Evolutionary conservation across 1,140 invertebrate genomes (phyloP).

Genomic region (Mesaphorura yosii): DNA sequence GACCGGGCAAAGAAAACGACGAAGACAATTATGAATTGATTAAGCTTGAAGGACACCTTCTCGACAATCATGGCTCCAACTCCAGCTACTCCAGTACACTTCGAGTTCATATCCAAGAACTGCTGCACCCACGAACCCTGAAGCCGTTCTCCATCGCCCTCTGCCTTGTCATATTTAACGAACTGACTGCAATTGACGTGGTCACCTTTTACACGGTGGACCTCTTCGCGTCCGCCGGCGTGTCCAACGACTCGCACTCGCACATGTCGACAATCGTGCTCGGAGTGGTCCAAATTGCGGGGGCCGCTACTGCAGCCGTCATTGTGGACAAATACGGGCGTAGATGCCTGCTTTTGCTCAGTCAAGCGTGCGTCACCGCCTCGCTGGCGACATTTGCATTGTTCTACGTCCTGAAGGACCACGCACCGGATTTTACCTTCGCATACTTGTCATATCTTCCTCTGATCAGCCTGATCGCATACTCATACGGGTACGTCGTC

Average conservation of each 20-base stretch:
- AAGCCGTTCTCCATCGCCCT: slow-evolving; percentile 60
- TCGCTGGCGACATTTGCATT: slow-evolving; percentile 37
- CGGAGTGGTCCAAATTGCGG: slow-evolving; percentile 43
- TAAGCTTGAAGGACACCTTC: too few relatives aligned
- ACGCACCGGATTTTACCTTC: too few relatives aligned
- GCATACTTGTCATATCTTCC: slow-evolving; percentile 36
- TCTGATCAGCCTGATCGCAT: slow-evolving; percentile 39
- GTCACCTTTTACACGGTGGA: slow-evolving; percentile 41
- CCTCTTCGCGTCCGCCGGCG: slow-evolving; percentile 37
- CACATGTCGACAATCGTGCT: slow-evolving; percentile 37
- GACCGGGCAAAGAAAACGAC: too few relatives aligned
- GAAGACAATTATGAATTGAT: too few relatives aligned
- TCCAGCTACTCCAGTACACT: too few relatives aligned
- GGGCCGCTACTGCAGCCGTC: slow-evolving; percentile 40
- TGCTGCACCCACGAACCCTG: slow-evolving; percentile 31
- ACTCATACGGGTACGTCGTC: slow-evolving; percentile 40
- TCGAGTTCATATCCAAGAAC: slow-evolving; percentile 29
- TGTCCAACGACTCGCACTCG: slow-evolving; percentile 32
- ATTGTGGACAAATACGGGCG: slow-evolving; percentile 50
- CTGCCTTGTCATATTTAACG: slow-evolving; percentile 66
- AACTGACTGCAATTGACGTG: slow-evolving; percentile 36
- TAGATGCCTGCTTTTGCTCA: slow-evolving; percentile 44
- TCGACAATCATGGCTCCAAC: too few relatives aligned
- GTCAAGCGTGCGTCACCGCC: slow-evolving; percentile 37
- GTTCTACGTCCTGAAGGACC: slow-evolving; percentile 39